phyloP scores from a whole-genome alignment of 2,797 vertebrate genomes.

The Novumbra hubbsi region DNA sequence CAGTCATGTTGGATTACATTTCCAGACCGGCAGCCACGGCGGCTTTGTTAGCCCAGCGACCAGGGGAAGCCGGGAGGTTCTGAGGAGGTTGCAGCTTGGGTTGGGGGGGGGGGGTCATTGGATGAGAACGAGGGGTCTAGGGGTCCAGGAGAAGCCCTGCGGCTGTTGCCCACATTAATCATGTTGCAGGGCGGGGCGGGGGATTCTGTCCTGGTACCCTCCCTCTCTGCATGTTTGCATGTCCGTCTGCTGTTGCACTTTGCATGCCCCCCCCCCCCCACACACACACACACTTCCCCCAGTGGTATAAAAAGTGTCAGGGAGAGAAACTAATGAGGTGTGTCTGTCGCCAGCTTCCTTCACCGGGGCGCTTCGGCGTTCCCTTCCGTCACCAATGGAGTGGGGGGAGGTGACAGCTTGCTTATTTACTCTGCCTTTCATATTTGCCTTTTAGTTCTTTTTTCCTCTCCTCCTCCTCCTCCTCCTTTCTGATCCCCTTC shows the following conservation, averaged over 20 bases:
- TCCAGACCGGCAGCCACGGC: conserved; percentile 6
- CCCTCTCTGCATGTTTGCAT: conserved; percentile 41
- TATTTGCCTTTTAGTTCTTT: conserved; percentile 65
- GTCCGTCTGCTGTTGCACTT: conserved; percentile 63
- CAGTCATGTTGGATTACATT: conserved; percentile 25
- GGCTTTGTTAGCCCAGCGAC: conserved; percentile 10
- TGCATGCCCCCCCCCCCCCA: conserved; percentile 50
- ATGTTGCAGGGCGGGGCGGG: conserved; percentile 46
- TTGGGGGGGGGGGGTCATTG: neutral
- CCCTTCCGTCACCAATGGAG: conserved; percentile 18
- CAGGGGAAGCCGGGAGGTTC: conserved; percentile 10
- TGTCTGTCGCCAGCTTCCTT: conserved; percentile 64
- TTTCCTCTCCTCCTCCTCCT: conserved; percentile 29
- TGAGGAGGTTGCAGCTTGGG: neutral
- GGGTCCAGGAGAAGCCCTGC: conserved; percentile 62
- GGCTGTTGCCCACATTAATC: conserved; percentile 75
- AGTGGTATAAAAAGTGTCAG: conserved; percentile 51
- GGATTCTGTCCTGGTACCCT: conserved; percentile 15
- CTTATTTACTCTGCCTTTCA: conserved; percentile 70
- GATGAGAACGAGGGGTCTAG: conserved; percentile 45
- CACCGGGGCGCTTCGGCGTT: conserved; percentile 31
- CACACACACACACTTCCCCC: conserved; percentile 14
- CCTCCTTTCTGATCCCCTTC: conserved; percentile 19
- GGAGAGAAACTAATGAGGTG: conserved; percentile 76
- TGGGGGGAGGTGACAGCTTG: conserved; percentile 68